Conservation (phyloP, 2,888 invertebrate species). For the Ganaspis brasiliensis region DNA sequence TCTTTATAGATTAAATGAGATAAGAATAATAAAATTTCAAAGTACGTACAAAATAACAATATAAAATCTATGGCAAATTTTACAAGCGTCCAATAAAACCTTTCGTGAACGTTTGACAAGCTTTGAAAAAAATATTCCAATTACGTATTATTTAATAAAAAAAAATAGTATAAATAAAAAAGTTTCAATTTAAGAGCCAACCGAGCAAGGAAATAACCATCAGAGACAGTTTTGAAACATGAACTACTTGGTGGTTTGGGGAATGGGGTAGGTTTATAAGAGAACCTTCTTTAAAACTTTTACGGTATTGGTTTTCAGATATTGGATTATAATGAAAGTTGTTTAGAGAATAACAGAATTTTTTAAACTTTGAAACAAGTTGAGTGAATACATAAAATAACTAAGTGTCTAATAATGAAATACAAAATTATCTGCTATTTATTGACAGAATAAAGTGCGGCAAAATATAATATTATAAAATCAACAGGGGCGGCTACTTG, state of each 20-base stretch:
- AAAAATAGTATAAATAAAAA: not conserved
- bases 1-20: no score
- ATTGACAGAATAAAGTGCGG: no score
- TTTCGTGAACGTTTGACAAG: no score
- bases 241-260: constrained; percentile 23
- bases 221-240: constrained; percentile 11
- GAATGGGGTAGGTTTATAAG: not conserved
- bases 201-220: constrained; percentile 18
- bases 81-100: no score
- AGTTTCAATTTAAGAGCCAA: constrained; percentile 3
- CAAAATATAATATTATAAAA: no score
- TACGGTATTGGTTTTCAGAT: constrained; percentile 30
- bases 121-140: no score
- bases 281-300: constrained; percentile 27
- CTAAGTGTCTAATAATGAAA: not conserved
- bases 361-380: not conserved
- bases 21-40: no score
- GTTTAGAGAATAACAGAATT: not conserved
- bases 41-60: no score
- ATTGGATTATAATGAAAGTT: constrained; percentile 30
- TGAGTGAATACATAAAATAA: not conserved
- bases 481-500: no score
- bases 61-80: no score
- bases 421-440: no score
- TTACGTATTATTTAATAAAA: not conserved